phyloP scores from a whole-genome alignment of 2,797 vertebrate genomes.

The Coracias cyanogaster region DNA sequence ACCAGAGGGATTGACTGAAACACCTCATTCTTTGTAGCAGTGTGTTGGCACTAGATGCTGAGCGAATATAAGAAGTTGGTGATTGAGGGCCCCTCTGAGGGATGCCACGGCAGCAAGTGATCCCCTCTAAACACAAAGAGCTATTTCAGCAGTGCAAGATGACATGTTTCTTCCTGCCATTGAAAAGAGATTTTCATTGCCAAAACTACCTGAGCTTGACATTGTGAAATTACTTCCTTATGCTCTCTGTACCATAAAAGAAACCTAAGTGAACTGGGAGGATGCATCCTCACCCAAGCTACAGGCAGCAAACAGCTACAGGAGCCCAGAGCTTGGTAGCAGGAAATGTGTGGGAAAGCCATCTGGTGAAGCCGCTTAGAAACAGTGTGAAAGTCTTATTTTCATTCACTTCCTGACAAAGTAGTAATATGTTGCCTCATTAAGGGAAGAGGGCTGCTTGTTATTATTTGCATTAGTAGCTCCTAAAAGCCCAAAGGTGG shows the following conservation, averaged over 20 bases:
- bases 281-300: not conserved
- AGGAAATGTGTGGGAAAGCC: conserved; percentile 74
- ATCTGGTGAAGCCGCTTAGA: conserved; percentile 58
- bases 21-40: conserved; percentile 38
- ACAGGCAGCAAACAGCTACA: conserved; percentile 4
- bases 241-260: not conserved
- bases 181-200: conserved; percentile 24
- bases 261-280: not conserved
- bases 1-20: not conserved
- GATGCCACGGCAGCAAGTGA: not conserved
- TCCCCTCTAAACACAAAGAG: conserved; percentile 29
- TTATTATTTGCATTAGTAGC: conserved; percentile 14
- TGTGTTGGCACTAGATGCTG: not conserved
- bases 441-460: not conserved
- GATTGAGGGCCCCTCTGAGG: conserved; percentile 25
- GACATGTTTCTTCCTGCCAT: not conserved
- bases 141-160: conserved; percentile 24
- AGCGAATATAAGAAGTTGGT: not conserved
- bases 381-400: conserved; percentile 40
- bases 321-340: conserved; percentile 38
- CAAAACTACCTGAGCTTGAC: conserved; percentile 45
- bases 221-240: conserved; percentile 6
- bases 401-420: conserved; percentile 68
- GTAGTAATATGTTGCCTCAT: conserved; percentile 53
- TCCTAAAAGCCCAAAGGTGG: not conserved